These are phyloP conservation scores for Phyllotreta striolata DNA, from an alignment of 2,888 invertebrate species.

Conservation along the genomic window DNA sequence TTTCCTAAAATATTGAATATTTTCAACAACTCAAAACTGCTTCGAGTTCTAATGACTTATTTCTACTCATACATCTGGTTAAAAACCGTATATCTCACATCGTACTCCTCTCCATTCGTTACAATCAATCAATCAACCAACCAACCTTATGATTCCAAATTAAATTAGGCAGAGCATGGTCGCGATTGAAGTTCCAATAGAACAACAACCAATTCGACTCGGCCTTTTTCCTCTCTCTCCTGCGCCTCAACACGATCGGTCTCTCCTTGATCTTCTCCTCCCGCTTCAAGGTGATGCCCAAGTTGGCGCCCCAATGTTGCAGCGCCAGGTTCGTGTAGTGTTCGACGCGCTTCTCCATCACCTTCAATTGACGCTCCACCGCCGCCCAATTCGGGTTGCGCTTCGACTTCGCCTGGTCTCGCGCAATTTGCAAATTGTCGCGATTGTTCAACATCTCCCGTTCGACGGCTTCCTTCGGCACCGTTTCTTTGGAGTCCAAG, in stretches of 20 bases:
- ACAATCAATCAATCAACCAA: slow-evolving; percentile 35
- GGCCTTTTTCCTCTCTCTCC: slow-evolving; percentile 87
- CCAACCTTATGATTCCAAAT: slow-evolving; percentile 97
- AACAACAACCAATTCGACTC: slow-evolving; percentile 92
- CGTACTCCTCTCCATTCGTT: background rate
- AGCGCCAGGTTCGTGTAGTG: slow-evolving; percentile 71
- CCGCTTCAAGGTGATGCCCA: slow-evolving; percentile 66
- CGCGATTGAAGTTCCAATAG: slow-evolving; percentile 92
- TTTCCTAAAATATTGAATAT: too few species aligned
- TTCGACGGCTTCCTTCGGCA: slow-evolving; percentile 77
- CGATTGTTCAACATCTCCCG: slow-evolving; percentile 79
- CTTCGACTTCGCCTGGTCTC: slow-evolving; percentile 75
- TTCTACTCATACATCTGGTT: too few species aligned
- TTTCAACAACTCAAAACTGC: too few species aligned
- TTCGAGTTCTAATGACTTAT: too few species aligned
- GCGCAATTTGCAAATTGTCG: slow-evolving; percentile 95
- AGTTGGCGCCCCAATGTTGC: slow-evolving; percentile 75
- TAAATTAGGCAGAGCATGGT: slow-evolving; percentile 94
- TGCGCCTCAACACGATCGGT: slow-evolving; percentile 90
- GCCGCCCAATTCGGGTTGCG: slow-evolving; percentile 77
- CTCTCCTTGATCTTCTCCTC: slow-evolving; percentile 73
- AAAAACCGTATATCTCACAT: too few species aligned
- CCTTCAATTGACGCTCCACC: slow-evolving; percentile 75
- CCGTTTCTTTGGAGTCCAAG: slow-evolving; percentile 85
- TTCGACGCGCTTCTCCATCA: slow-evolving; percentile 84